Evolutionary conservation across 2,113 vertebrate genomes (phyloP), one percentile per base, ranked within the genome.

Genomic region (Nesogale talazaci): DNA sequence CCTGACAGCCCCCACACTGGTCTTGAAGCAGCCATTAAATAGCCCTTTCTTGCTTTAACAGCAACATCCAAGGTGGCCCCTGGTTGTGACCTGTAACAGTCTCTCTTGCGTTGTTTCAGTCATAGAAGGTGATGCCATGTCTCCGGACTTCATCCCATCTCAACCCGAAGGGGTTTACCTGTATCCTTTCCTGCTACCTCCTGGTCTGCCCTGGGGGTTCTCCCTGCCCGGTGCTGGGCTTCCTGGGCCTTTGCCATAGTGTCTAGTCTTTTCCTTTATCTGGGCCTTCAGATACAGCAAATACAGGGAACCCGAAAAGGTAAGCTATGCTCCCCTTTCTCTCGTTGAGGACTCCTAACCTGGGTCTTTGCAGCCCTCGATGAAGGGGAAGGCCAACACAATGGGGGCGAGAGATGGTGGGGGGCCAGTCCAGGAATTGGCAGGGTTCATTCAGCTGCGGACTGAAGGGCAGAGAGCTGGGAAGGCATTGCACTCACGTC

Each of bases 61-160:
- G 76, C 2, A 25, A 36, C 1, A 56, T 11, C 81, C 23, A 38
- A 17, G 0, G 10, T 11, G 42, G 25, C 34, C 56, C 17, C 29
- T 6, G 0, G 0, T 0, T 17, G n/a, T 40, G 29, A 8, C 20
- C 42, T 14, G 0, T 74, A 19, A 88, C 0, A 69, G 27, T 93
- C 87, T 46, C 22, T 86, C 70, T 79, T 76, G 23, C 3, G 0
- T 90, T 92, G 10, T 97, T 98, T 57, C 97, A 99, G 99, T 99
- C 56, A 99, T 99, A 91, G 99, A 99, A 97, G 99, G 99, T 38
- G 99, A 99, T 96, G 98, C 98, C 74, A 99, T 99, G 99, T 99
- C 99, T 93, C 98, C 99, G 0, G 99, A 99, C 93, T 99, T 99
- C 91, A 99, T 99, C 96, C 99, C 99, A 0, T 99, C 98, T 59